Evolutionary conservation across 2,797 vertebrate genomes (phyloP).

Genomic region (Sphenopsis melanotis): DNA sequence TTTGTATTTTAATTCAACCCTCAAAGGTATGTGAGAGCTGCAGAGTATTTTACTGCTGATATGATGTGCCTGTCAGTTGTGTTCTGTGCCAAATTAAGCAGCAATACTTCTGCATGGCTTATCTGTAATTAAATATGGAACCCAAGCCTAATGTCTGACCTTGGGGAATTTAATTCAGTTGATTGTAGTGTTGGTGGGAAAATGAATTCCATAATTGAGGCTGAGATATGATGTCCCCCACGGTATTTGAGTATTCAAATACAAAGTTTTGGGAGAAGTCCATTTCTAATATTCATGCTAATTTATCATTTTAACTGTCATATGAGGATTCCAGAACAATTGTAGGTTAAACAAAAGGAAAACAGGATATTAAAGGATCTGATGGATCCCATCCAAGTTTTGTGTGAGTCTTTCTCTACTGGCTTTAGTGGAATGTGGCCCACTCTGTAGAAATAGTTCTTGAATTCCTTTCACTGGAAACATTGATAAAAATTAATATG

Average conservation of each 20-base stretch:
- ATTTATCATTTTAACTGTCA: slow-evolving; percentile 16
- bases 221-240: not conserved
- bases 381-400: not conserved
- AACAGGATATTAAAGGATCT: slow-evolving; percentile 9
- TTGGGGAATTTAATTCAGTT: not conserved
- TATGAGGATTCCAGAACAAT: not conserved
- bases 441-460: slow-evolving; percentile 7
- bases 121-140: not conserved
- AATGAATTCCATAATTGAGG: not conserved
- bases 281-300: not conserved
- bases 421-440: not conserved
- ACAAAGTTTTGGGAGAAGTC: not conserved
- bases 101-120: not conserved
- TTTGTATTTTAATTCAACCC: not conserved
- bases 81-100: not conserved
- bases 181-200: not conserved
- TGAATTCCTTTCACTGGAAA: slow-evolving; percentile 29
- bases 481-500: slow-evolving; percentile 21
- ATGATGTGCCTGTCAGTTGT: not conserved
- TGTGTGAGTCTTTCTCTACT: not conserved
- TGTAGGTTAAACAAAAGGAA: slow-evolving; percentile 26
- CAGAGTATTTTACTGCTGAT: not conserved
- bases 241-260: not conserved
- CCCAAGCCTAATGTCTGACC: not conserved
- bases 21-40: not conserved